These are phyloP conservation scores for Gouania willdenowi DNA, from an alignment of 2,797 vertebrate genomes.

Conservation along the genomic window DNA sequence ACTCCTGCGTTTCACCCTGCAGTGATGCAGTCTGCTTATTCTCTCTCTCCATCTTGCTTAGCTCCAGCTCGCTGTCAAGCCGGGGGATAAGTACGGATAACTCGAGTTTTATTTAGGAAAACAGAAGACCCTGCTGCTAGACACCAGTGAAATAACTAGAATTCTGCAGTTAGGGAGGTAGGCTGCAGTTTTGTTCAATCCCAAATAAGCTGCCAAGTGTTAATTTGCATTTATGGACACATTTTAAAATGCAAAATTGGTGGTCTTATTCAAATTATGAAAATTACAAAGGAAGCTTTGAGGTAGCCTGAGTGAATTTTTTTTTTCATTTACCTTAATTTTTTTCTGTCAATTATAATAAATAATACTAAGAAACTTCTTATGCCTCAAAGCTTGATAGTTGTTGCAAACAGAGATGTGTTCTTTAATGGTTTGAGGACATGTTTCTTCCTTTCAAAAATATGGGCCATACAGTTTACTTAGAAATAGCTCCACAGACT, in stretches of 20 bases:
- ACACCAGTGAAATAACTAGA: slow-evolving; percentile 7
- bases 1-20: slow-evolving; percentile 41
- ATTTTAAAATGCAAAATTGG: too few species aligned
- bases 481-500: slow-evolving; percentile 7
- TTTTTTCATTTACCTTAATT: too few species aligned
- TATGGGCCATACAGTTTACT: background rate
- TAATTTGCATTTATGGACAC: too few species aligned
- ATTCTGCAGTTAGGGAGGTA: background rate
- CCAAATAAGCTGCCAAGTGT: too few species aligned
- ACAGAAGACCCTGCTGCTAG: background rate
- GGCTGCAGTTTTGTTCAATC: background rate
- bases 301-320: too few species aligned
- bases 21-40: slow-evolving; percentile 51
- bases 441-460: background rate
- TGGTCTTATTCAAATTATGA: too few species aligned
- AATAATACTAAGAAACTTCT: too few species aligned
- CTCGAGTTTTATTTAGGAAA: slow-evolving; percentile 50
- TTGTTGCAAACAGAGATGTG: too few species aligned
- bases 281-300: too few species aligned
- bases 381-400: too few species aligned
- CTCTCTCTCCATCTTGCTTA: slow-evolving; percentile 68
- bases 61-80: slow-evolving; percentile 53
- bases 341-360: too few species aligned
- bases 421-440: too few species aligned
- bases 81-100: slow-evolving; percentile 43